phyloP scores from a whole-genome alignment of 2,888 invertebrate species.

The Trissolcus japonicus region DNA sequence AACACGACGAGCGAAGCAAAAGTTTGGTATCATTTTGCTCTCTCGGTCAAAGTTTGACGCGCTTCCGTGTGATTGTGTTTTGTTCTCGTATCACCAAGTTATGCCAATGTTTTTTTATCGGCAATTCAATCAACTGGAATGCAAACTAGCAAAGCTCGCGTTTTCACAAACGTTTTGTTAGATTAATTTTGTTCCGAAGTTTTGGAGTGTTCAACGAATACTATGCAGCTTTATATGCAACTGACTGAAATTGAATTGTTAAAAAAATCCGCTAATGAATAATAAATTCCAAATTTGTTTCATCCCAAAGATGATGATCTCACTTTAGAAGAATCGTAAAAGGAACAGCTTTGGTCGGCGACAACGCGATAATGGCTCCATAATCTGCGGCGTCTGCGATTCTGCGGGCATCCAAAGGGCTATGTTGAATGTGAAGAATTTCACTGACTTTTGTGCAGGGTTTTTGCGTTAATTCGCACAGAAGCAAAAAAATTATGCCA shows the following conservation, averaged over 20 bases:
- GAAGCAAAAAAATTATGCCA: neutral
- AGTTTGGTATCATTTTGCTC: constrained; percentile 16
- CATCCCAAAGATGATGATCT: constrained; percentile 24
- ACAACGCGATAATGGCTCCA: constrained; percentile 54
- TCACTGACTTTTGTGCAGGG: constrained; percentile 5
- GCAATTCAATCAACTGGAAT: no score
- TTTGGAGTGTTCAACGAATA: no score
- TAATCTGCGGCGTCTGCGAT: constrained; percentile 47
- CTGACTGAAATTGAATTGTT: no score
- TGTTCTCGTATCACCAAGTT: neutral
- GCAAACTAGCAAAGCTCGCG: no score
- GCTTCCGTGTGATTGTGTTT: neutral
- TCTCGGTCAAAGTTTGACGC: constrained; percentile 1
- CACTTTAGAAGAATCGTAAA: constrained; percentile 19
- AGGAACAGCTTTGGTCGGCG: constrained; percentile 42
- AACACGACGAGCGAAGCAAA: constrained; percentile 3
- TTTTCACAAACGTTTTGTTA: no score
- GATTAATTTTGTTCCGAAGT: no score
- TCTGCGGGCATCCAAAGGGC: constrained; percentile 49
- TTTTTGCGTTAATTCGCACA: constrained; percentile 18
- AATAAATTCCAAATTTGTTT: neutral
- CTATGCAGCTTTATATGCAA: no score
- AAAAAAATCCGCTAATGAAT: no score
- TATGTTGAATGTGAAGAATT: constrained; percentile 40
- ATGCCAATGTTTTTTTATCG: no score